Evolutionary conservation across 2,888 invertebrate species (phyloP), one percentile per base, ranked within the genome.

Genomic region (Rhamphomyia laevipes): DNA sequence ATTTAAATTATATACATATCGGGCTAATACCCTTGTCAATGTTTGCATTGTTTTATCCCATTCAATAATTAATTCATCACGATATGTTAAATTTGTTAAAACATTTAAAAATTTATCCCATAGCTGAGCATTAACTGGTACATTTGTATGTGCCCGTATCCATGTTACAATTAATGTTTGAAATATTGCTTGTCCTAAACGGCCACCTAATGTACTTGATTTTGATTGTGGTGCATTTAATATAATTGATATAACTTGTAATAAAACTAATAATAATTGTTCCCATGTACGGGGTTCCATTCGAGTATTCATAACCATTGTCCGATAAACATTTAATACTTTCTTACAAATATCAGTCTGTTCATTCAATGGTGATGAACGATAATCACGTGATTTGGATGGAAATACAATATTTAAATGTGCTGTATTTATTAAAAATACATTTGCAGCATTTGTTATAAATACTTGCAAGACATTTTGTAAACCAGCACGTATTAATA

Each of bases 21-120:
- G 80, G 0, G 95, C 94, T 50, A 99, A 74, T 35, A 97, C 95
- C 53, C 95, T 77, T 0, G 96, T 97, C 56, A 97, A 68, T 0
- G 94, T 96, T 65, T 95, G 95, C 81, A 97, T 83, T n/a, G 92
- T 93, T 82, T 93, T 93, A 82, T 90, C 90, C 95, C 95, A 96
- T 67, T 96, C 95, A 54, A 86, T 86, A 53, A 96, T 87, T 12
- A 96, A 76, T 65, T 95, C 94, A 63, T 94, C 92, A 84, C 94
- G 94, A 57, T 86, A 86, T 0, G 94, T 94, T 7, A 96, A 76
- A 2, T 90, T 83, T 1, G 87, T 86, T 16, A 96, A 73, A 11
- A 94, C 85, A 52, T 81, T 79, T 63, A 94, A 80, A 66, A 96
- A 92, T 65, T 88, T 84, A 72, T 95, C 92, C 96, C 96, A 97